Evolutionary conservation across 2,888 invertebrate species (phyloP), one percentile per base, ranked within the genome.

Genomic region (Pristionchus fissidentatus): DNA sequence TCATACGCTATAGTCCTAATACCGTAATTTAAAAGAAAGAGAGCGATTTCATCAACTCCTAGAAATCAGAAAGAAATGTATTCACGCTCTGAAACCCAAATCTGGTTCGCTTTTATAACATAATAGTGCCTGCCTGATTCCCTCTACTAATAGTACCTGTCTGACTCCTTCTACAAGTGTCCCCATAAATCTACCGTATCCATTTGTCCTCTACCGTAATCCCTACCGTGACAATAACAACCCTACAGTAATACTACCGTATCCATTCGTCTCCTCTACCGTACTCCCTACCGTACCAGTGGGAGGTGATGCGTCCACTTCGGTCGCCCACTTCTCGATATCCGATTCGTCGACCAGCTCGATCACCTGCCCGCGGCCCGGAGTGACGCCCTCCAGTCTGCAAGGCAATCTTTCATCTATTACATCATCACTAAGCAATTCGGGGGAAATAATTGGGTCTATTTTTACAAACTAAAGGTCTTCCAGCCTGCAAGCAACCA

Each of bases 281-380:
- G n/a, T 15, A 49, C n/a, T n/a, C n/a, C n/a, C n/a, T n/a, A 62
- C 19, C 4, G 29, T 60, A 89, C 89, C 87, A 70, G 86, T 88
- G 46, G 86, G 84, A 2, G 88, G 88, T 15, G 88, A 85, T 55
- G 87, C 87, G 83, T 89, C 89, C 1, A 88, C 88, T 86, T 93
- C 93, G 86, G 93, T 93, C 83, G 93, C 93, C 92, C 92, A 93
- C 84, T 92, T 93, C 83, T 93, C 92, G 84, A 98, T 95, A 92
- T 98, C 98, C 89, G 96, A 96, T 93, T 98, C 98, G 93, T 97
- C 97, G 93, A 97, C 95, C 85, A 97, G 94, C 92, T 97, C 97
- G 49, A 95, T 95, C 43, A 43, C 85, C 15, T 5, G 90, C 96
- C 95, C 29, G 95, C 95, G 89, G 80, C 66, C 83, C 35, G 66